Conservation (phyloP, 1,140 invertebrate genomes). For the Polyergus mexicanus region DNA sequence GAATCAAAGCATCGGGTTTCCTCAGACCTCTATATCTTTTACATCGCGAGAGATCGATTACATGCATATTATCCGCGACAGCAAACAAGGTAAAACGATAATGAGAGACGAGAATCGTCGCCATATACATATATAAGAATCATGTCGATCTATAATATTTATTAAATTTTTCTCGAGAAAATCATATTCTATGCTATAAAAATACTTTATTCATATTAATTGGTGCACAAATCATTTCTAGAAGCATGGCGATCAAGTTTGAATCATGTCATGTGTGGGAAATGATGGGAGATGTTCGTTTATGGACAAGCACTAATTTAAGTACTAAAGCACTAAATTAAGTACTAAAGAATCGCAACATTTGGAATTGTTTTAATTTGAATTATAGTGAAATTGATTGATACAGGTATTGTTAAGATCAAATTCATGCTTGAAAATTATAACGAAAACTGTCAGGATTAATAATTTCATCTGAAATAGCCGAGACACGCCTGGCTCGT, state of each 20-base stretch:
- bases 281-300: neutral
- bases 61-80: neutral
- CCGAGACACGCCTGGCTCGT: neutral
- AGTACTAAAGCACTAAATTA: neutral
- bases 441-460: no score
- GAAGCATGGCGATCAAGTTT: neutral
- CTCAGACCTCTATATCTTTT: constrained; percentile 32
- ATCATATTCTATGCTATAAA: neutral
- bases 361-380: neutral
- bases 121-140: constrained; percentile 5
- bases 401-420: neutral
- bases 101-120: constrained; percentile 14
- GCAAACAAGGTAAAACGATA: neutral
- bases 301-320: neutral
- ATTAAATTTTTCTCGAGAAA: neutral
- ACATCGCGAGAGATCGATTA: constrained; percentile 48
- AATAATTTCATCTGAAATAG: neutral
- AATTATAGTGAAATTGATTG: neutral
- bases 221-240: neutral
- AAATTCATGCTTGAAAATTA: neutral
- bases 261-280: neutral
- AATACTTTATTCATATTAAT: neutral
- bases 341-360: neutral
- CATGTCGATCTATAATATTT: neutral
- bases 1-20: constrained; percentile 49